Conservation (phyloP, 2,113 vertebrate species). For the Brienomyrus brachyistius region DNA sequence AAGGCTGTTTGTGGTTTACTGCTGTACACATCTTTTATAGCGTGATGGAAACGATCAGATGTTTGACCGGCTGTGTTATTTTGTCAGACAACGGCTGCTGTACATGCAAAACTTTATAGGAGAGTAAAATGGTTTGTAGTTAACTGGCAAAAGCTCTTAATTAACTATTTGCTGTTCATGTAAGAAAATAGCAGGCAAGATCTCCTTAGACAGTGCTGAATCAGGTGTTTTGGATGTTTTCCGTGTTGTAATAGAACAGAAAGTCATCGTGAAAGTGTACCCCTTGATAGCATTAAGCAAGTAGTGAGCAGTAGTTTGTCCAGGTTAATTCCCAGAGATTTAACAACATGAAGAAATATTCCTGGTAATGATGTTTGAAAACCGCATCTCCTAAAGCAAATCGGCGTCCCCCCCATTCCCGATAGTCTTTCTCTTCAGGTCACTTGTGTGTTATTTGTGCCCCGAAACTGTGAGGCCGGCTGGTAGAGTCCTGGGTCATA, state of each 20-base stretch:
- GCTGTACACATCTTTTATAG: not conserved
- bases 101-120: not conserved
- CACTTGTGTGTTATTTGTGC: not conserved
- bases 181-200: not conserved
- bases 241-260: not conserved
- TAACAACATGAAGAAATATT: not conserved
- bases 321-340: not conserved
- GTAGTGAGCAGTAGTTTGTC: not conserved
- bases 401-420: not conserved
- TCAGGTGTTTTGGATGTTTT: not conserved
- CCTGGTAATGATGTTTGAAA: not conserved
- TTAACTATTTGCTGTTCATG: not conserved
- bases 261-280: not conserved
- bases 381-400: not conserved
- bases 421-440: not conserved
- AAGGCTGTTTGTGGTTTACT: not conserved
- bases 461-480: not conserved
- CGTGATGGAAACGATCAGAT: not conserved
- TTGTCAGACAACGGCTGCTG: not conserved
- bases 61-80: not conserved
- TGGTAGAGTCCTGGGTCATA: not conserved
- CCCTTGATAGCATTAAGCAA: not conserved
- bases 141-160: not conserved
- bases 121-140: not conserved
- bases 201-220: not conserved